Evolutionary conservation across 2,888 invertebrate genomes (phyloP), one percentile per base, ranked within the genome.

Genomic region (Metalampra italica): DNA sequence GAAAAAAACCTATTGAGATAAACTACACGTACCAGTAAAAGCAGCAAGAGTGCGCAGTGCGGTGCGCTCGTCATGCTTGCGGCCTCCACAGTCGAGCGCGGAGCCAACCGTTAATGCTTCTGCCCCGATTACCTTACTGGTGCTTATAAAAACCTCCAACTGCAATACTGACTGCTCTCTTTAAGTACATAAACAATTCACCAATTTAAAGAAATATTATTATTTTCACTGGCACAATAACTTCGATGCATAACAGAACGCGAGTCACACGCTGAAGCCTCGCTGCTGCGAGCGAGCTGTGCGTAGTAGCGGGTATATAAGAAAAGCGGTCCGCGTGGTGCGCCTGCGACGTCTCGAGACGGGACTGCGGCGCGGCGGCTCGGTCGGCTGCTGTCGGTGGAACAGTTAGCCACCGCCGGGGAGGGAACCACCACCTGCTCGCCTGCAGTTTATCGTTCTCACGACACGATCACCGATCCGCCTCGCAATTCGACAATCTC

Each of bases 51-150:
- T 75, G 84, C 71, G 79, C 82, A 77, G 74, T 68, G 68, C 67
- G 66, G 74, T n/a, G 80, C 82, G 80, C 83, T 76, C 89, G 89
- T 89, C 89, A 89, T 89, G 89, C 82, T 88, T 84, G 85, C 82
- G 80, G 81, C 82, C 86, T 79, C 84, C 85, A 85, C 88, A 89
- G 82, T 85, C 78, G 83, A 89, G 81, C 86, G 88, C 84, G 78
- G 86, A 83, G 69, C 80, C 86, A 80, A 89, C 89, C 89, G 89
- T 89, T 89, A 88, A 86, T 73, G 71, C 77, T 89, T 88, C 82
- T 88, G 89, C 88, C 88, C 89, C 89, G 87, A 88, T 89, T 87
- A 87, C 83, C 76, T 79, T 82, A 77, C 82, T 74, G 71, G 71
- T 68, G 68, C 68, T 70, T 69, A 70, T 73, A 75, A 82, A 84